Percentiles rank a stretch among this genome's conserved stretches.
phyloP scores from a whole-genome alignment of 2,888 invertebrate genomes.

The Griposia aprilina region DNA sequence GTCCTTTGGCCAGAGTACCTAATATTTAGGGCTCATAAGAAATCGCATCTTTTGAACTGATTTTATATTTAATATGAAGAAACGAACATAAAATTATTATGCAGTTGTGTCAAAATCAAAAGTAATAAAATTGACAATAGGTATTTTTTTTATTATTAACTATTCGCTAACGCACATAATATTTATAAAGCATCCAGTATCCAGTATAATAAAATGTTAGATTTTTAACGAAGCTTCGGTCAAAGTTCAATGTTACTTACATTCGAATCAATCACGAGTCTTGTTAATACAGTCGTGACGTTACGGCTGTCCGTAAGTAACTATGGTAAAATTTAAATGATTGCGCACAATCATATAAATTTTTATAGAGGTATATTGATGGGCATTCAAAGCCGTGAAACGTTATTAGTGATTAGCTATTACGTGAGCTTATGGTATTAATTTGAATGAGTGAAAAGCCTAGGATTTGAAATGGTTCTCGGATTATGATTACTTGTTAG shows the following conservation, averaged over 20 bases:
- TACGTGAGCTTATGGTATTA: constrained; percentile 36
- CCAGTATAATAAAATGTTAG: constrained; percentile 38
- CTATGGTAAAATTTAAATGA: not conserved
- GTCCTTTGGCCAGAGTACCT: not conserved
- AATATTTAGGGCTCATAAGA: not conserved
- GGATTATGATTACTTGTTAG: not conserved
- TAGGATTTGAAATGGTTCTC: not conserved
- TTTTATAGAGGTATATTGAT: constrained; percentile 38
- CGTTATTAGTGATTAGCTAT: constrained; percentile 52
- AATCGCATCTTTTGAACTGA: not conserved
- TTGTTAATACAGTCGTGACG: constrained; percentile 54
- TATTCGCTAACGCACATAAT: constrained; percentile 30
- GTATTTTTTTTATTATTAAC: constrained; percentile 32
- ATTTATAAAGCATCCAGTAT: constrained; percentile 23
- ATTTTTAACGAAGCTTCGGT: constrained; percentile 58
- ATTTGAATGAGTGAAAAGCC: constrained; percentile 30
- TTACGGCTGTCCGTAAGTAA: constrained; percentile 32
- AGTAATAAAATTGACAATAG: constrained; percentile 9
- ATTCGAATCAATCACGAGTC: constrained; percentile 54
- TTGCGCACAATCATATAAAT: constrained; percentile 37
- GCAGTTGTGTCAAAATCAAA: constrained; percentile 20
- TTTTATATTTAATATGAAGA: not conserved
- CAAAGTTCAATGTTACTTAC: constrained; percentile 67
- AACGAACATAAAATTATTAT: constrained; percentile 2
- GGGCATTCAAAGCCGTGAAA: constrained; percentile 30